A percentile compares a stretch with the other conserved stretches of the same genome.
phyloP scores from a whole-genome alignment of 2,797 vertebrate genomes.

The Kryptolebias ocellatus region DNA sequence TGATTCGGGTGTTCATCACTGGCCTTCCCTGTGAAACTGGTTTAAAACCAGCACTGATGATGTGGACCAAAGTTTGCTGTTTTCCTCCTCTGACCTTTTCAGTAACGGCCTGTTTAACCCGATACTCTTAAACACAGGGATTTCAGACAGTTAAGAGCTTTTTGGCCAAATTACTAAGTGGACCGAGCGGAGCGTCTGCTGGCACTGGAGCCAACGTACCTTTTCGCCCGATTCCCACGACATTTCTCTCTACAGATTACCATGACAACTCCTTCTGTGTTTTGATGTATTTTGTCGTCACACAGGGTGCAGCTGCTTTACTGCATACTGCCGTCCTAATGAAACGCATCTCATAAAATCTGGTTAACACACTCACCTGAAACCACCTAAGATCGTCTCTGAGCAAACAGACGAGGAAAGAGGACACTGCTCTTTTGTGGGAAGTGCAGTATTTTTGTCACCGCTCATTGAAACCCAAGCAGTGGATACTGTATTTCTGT shows the following conservation, averaged over 20 bases:
- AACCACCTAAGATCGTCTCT: not conserved
- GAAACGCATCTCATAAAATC: constrained; percentile 48
- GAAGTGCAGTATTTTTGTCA: constrained; percentile 44
- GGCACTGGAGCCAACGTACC: constrained; percentile 40
- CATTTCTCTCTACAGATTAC: constrained; percentile 62
- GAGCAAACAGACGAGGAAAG: constrained; percentile 4
- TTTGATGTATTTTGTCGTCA: constrained; percentile 47
- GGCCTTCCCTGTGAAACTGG: constrained; percentile 14
- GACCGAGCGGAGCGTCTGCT: constrained; percentile 32
- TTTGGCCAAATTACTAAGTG: constrained; percentile 60
- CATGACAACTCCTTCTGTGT: constrained; percentile 61
- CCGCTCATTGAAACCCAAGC: constrained; percentile 54
- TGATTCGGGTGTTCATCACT: not conserved
- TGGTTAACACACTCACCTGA: not conserved
- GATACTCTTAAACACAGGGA: constrained; percentile 45
- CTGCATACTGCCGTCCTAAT: constrained; percentile 26
- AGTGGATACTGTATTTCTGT: constrained; percentile 4
- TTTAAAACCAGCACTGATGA: constrained; percentile 22
- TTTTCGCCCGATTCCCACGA: constrained; percentile 50
- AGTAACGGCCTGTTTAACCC: constrained; percentile 44
- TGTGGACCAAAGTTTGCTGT: constrained; percentile 17
- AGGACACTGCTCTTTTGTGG: constrained; percentile 31
- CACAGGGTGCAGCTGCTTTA: constrained; percentile 42
- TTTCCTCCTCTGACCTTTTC: constrained; percentile 43
- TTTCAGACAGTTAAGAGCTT: constrained; percentile 48